phyloP scores from a whole-genome alignment of 2,797 vertebrate species.

The Brotogeris chrysoptera region DNA sequence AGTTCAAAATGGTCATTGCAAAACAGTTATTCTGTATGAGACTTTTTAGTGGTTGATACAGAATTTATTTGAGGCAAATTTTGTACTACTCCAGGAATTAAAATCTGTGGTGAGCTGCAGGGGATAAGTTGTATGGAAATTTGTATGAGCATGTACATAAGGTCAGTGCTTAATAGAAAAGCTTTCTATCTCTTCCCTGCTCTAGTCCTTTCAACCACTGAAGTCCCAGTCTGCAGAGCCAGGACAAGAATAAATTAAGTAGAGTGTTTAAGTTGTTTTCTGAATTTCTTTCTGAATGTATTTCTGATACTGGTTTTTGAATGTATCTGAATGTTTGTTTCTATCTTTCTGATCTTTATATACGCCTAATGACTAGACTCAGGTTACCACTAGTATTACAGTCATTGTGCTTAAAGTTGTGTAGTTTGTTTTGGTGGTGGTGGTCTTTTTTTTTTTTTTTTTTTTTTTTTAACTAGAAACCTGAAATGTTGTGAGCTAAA shows the following conservation, averaged over 20 bases:
- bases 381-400: not conserved
- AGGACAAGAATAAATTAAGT: not conserved
- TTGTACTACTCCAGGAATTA: not conserved
- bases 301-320: not conserved
- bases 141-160: not conserved
- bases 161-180: not conserved
- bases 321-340: not conserved
- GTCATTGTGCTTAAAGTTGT: not conserved
- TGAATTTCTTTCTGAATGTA: not conserved
- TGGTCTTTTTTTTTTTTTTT: not conserved
- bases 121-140: not conserved
- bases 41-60: not conserved
- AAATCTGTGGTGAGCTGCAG: not conserved
- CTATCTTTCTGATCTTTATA: not conserved
- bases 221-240: not conserved
- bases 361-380: not conserved
- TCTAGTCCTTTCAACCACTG: not conserved
- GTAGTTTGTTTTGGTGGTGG: not conserved
- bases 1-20: not conserved
- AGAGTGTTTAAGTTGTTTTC: not conserved
- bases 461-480: not conserved
- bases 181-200: not conserved
- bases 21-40: not conserved
- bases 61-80: not conserved
- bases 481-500: not conserved